Evolutionary conservation across 23 tunicate genomes (phyloP), one percentile per base, ranked within the genome.

Genomic region (Trididemnum nubilum): DNA sequence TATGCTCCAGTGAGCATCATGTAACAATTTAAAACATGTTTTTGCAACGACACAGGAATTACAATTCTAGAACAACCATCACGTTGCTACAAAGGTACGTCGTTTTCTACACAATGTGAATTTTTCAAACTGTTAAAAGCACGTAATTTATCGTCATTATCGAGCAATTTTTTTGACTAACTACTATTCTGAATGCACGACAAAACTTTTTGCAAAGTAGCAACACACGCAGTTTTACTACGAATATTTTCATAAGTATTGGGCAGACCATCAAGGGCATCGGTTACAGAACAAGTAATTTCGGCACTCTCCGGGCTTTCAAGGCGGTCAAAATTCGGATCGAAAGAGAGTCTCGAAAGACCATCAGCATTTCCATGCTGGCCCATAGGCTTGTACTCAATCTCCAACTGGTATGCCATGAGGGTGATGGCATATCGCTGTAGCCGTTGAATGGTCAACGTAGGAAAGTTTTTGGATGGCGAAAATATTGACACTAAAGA

Each of bases 321-420:
- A 70, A 33, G 15, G 4, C n/a, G 15, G 24, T 70, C 76, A 70
- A 70, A 70, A 5, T 18, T 12, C 32, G 37, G 37, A n/a, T 70
- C 76, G 38, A 70, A 19, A 9, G 12, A 7, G 19, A 70, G 21
- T n/a, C 37, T 30, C 24, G 76, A 70, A 27, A 70, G 38, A 33
- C 76, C 76, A 70, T 70, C 39, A 12, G 76, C 76, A 35, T 70
- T 70, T 3, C 76, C 39, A 5, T 32, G 76, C 5, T 70, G 19
- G 7, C 18, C 15, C 18, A 19, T 49, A 9, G 57, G 15, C 57
- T 18, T 49, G 57, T 49, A 49, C 18, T 49, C 15, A 9, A 49
- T 49, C 12, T 49, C 57, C 12, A 70, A 70, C n/a, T 70, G 76
- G n/a, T 70, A 70, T 35, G 76, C 76, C 38, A 70, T 70, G 38